phyloP scores from a whole-genome alignment of 2,113 vertebrate species.

The Lamprologus lemairii region DNA sequence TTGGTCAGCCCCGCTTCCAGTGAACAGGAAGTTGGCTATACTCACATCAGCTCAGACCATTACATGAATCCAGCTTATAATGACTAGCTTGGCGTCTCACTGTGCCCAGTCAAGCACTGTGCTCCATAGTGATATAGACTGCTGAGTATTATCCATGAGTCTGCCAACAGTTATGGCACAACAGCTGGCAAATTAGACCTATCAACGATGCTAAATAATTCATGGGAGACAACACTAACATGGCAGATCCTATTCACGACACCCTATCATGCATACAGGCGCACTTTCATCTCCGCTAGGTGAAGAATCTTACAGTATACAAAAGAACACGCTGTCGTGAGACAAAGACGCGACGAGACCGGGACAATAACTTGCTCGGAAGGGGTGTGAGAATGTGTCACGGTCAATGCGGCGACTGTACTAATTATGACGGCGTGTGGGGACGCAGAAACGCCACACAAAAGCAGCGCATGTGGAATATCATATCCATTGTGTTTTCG shows the following conservation, averaged over 20 bases:
- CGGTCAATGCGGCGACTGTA: constrained; percentile 17
- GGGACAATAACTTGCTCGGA: constrained; percentile 38
- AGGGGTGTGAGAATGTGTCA: constrained; percentile 54
- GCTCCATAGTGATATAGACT: constrained; percentile 52
- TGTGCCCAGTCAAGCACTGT: constrained; percentile 64
- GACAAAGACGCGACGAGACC: constrained; percentile 32
- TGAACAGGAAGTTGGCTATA: constrained; percentile 62
- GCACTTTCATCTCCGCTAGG: constrained; percentile 59
- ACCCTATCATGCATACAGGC: constrained; percentile 49
- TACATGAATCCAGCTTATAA: constrained; percentile 25
- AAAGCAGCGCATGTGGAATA: not conserved
- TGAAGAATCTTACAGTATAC: constrained; percentile 60
- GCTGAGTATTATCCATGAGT: constrained; percentile 63
- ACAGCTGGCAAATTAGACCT: constrained; percentile 74
- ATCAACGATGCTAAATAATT: constrained; percentile 72
- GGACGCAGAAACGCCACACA: not conserved
- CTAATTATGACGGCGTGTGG: constrained; percentile 31
- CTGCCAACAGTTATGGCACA: constrained; percentile 66
- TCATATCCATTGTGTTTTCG: constrained; percentile 22
- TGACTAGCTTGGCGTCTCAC: constrained; percentile 51
- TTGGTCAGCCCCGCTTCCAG: not conserved
- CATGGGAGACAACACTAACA: constrained; percentile 68
- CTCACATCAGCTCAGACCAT: constrained; percentile 28
- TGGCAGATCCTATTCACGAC: constrained; percentile 68
- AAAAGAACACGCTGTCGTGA: not conserved